Evolutionary conservation across 2,888 invertebrate species (phyloP).

Genomic region (Rhorus exstirpatorius): DNA sequence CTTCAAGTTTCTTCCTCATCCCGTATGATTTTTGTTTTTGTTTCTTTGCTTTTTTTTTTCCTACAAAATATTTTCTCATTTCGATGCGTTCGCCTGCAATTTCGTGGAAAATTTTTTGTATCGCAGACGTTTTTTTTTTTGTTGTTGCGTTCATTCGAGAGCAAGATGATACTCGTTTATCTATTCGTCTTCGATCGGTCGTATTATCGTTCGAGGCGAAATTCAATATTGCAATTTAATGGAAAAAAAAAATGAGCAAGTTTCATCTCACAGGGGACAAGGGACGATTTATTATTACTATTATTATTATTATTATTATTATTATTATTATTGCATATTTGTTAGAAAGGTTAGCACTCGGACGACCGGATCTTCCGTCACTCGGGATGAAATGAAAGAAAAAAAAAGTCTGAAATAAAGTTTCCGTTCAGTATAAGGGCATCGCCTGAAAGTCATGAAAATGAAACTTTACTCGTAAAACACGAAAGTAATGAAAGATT

Average conservation of each 20-base stretch:
- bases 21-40: slow-evolving; percentile 17
- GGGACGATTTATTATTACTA: slow-evolving; percentile 18
- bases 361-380: slow-evolving; percentile 57
- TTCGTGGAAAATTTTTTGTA: background rate
- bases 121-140: too few relatives aligned
- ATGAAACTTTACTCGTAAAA: too few relatives aligned
- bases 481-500: too few relatives aligned
- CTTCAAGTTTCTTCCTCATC: slow-evolving; percentile 55
- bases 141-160: too few relatives aligned
- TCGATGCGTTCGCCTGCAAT: too few relatives aligned
- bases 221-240: slow-evolving; percentile 21
- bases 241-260: slow-evolving; percentile 29
- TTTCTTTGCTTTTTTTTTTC: background rate
- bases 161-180: background rate
- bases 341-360: slow-evolving; percentile 45
- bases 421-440: slow-evolving; percentile 1
- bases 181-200: background rate
- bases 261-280: slow-evolving; percentile 27
- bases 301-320: slow-evolving; percentile 42
- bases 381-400: slow-evolving; percentile 20
- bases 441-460: background rate
- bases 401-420: slow-evolving; percentile 2
- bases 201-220: background rate
- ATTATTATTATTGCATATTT: slow-evolving; percentile 15
- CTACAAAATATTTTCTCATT: background rate